Evolutionary conservation across 2,888 invertebrate genomes (phyloP).

Genomic region (Ophion ventricosus): DNA sequence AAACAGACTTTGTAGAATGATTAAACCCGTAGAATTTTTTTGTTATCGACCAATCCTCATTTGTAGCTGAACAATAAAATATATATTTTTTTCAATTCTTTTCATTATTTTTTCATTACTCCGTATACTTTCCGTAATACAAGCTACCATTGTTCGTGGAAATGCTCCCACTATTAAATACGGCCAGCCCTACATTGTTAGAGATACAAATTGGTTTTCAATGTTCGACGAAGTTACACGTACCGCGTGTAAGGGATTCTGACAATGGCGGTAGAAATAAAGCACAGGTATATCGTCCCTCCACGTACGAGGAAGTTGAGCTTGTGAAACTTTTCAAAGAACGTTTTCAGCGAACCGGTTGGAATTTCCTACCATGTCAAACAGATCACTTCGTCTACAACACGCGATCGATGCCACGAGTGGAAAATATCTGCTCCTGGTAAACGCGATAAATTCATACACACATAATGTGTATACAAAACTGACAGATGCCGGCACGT

Average conservation of each 20-base stretch:
- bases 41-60: too few species aligned
- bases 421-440: not conserved
- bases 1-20: too few species aligned
- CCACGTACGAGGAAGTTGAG: slow-evolving; percentile 17
- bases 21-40: too few species aligned
- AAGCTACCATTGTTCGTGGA: not conserved
- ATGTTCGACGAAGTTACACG: slow-evolving; percentile 34
- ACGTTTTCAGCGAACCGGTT: slow-evolving; percentile 25
- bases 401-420: slow-evolving; percentile 1
- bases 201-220: slow-evolving; percentile 50
- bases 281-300: slow-evolving; percentile 9
- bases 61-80: too few species aligned
- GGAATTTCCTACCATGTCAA: not conserved
- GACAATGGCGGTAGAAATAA: not conserved
- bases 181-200: slow-evolving; percentile 15
- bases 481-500: too few species aligned
- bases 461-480: too few species aligned
- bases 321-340: slow-evolving; percentile 43
- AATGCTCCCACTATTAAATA: not conserved
- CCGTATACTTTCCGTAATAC: not conserved
- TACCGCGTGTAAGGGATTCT: slow-evolving; percentile 25
- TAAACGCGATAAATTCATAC: too few species aligned
- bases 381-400: slow-evolving; percentile 16
- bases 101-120: not conserved
- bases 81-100: too few species aligned